These are phyloP conservation scores for Spinibarbus caldwelli DNA, from an alignment of 2,797 vertebrate species.

Conservation along the genomic window DNA sequence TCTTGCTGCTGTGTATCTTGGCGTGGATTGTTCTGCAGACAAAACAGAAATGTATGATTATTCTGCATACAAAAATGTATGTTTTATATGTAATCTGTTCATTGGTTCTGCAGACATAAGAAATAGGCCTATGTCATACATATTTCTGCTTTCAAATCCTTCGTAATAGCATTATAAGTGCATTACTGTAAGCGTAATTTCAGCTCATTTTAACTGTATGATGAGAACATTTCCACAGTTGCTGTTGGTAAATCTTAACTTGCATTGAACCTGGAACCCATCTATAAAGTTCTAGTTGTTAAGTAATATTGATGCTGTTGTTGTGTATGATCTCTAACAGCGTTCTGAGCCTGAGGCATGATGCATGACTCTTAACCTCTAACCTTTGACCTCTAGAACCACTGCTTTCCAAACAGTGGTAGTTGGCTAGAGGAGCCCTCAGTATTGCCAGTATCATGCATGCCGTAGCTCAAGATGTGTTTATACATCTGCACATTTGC, in stretches of 20 bases:
- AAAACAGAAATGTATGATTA: background rate
- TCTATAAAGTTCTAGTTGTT: conserved; percentile 12
- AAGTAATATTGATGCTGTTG: background rate
- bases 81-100: background rate
- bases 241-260: background rate
- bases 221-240: background rate
- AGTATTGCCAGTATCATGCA: conserved; percentile 38
- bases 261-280: background rate
- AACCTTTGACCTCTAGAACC: conserved; percentile 49
- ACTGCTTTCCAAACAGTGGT: too few species aligned
- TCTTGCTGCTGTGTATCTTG: background rate
- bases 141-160: background rate
- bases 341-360: conserved; percentile 55
- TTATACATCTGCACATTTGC: background rate
- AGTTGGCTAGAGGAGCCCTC: background rate
- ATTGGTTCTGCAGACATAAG: background rate
- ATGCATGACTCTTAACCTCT: conserved; percentile 60
- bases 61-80: background rate
- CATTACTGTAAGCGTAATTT: background rate
- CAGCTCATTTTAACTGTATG: too few species aligned
- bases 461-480: conserved; percentile 30
- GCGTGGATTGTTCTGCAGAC: background rate
- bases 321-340: conserved; percentile 16
- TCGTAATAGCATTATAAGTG: background rate
- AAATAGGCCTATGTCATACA: too few species aligned